A percentile compares a stretch with the other conserved stretches of the same genome.
Conservation (phyloP, 2,888 invertebrate genomes). For the Mantis religiosa region DNA sequence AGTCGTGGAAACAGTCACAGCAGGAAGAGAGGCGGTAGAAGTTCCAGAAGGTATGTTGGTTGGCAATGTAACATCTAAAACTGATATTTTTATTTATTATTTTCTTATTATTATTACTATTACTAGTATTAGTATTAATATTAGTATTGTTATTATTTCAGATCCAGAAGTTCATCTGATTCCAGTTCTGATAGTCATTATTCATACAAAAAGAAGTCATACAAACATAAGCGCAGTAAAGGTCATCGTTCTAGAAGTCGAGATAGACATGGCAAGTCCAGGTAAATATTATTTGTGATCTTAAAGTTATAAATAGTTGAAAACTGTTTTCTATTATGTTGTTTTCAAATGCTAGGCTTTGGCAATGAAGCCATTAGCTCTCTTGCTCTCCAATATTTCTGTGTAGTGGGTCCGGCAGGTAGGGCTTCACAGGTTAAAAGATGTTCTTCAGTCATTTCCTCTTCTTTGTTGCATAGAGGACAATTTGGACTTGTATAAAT, state of each 20-base stretch:
- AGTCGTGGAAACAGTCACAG: constrained; percentile 11
- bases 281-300: neutral
- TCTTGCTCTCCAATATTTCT: too few species aligned
- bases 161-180: constrained; percentile 27
- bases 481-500: too few species aligned
- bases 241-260: constrained; percentile 28
- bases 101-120: neutral
- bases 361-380: too few species aligned
- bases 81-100: neutral
- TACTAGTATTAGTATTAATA: too few species aligned
- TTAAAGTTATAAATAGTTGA: too few species aligned
- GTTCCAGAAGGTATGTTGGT: neutral
- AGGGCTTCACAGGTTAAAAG: too few species aligned
- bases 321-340: too few species aligned
- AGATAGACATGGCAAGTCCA: constrained; percentile 16
- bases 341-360: too few species aligned
- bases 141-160: neutral
- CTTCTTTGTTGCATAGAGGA: too few species aligned
- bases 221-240: constrained; percentile 23
- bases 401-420: too few species aligned
- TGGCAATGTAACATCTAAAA: neutral
- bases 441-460: too few species aligned
- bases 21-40: constrained; percentile 2
- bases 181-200: constrained; percentile 25
- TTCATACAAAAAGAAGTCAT: constrained; percentile 27